phyloP scores from a whole-genome alignment of 1,140 invertebrate genomes.

The Drosophila mauritiana region DNA sequence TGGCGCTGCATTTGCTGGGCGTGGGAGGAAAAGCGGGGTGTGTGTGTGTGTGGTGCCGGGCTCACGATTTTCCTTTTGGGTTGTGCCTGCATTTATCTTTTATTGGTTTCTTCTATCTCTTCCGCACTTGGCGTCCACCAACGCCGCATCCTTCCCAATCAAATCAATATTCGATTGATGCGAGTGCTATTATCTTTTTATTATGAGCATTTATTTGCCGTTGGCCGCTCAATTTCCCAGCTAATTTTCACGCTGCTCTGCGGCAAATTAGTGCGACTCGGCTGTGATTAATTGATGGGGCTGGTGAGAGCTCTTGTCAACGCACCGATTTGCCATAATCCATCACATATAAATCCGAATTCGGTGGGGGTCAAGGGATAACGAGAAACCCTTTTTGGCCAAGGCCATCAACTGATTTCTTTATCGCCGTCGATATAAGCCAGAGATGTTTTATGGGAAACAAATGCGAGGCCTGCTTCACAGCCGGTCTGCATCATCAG shows the following conservation, averaged over 20 bases:
- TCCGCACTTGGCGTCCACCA: not conserved
- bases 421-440: conserved; percentile 67
- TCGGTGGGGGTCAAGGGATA: too few relatives aligned
- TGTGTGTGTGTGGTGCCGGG: conserved; percentile 43
- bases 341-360: conserved; percentile 25
- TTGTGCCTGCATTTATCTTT: conserved; percentile 74
- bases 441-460: conserved; percentile 61
- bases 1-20: conserved; percentile 68
- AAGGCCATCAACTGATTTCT: conserved; percentile 52
- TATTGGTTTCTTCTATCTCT: conserved; percentile 58
- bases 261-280: conserved; percentile 54
- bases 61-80: conserved; percentile 28
- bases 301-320: conserved; percentile 35
- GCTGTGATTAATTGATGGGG: conserved; percentile 69
- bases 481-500: conserved; percentile 55
- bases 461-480: conserved; percentile 60
- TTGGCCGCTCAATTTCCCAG: conserved; percentile 40
- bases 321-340: conserved; percentile 46
- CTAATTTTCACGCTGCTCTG: conserved; percentile 47
- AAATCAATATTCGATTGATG: conserved; percentile 83
- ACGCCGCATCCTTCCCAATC: conserved; percentile 49
- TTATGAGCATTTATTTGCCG: conserved; percentile 79
- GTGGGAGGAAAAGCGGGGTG: not conserved
- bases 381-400: conserved; percentile 27
- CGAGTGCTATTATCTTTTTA: conserved; percentile 81